Evolutionary conservation across 2,888 invertebrate genomes (phyloP).

Genomic region (Nephrocerus scutellatus): DNA sequence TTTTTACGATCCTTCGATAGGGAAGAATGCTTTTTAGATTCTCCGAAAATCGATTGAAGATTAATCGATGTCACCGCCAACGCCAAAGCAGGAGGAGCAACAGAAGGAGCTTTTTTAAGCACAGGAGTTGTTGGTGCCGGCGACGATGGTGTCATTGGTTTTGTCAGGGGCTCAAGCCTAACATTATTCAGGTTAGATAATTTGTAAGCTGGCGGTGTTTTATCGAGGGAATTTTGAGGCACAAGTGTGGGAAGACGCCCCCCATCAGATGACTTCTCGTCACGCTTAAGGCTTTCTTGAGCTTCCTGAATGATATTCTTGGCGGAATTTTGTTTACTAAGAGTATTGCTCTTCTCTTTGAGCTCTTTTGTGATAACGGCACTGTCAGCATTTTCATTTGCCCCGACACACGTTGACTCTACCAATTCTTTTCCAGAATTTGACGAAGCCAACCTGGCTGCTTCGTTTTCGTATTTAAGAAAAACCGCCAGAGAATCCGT

Average conservation of each 20-base stretch:
- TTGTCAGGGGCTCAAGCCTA: slow-evolving; percentile 16
- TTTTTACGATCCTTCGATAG: slow-evolving; percentile 13
- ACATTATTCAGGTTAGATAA: slow-evolving; percentile 11
- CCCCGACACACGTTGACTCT: slow-evolving; percentile 22
- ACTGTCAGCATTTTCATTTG: slow-evolving; percentile 20
- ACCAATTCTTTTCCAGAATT: slow-evolving; percentile 26
- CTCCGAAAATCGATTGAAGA: slow-evolving; percentile 29
- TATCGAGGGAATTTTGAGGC: neutral
- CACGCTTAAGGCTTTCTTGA: slow-evolving; percentile 4
- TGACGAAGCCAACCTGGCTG: slow-evolving; percentile 18
- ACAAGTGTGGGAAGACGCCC: slow-evolving; percentile 10
- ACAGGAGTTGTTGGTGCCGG: too few relatives aligned
- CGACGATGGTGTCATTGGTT: slow-evolving; percentile 8
- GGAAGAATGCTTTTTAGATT: slow-evolving; percentile 2
- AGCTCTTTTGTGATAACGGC: slow-evolving; percentile 35
- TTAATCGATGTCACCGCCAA: slow-evolving; percentile 24
- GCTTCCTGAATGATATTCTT: slow-evolving; percentile 30
- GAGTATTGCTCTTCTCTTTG: slow-evolving; percentile 44
- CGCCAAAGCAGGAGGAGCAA: slow-evolving; percentile 4
- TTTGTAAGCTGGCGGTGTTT: neutral
- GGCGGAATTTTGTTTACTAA: slow-evolving; percentile 46
- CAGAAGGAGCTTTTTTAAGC: too few relatives aligned
- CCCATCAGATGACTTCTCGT: slow-evolving; percentile 2
- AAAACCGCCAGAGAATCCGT: slow-evolving; percentile 47
- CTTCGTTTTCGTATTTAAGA: slow-evolving; percentile 45